Evolutionary conservation across 2,888 invertebrate genomes (phyloP).

Genomic region (Quadriops clusia): DNA sequence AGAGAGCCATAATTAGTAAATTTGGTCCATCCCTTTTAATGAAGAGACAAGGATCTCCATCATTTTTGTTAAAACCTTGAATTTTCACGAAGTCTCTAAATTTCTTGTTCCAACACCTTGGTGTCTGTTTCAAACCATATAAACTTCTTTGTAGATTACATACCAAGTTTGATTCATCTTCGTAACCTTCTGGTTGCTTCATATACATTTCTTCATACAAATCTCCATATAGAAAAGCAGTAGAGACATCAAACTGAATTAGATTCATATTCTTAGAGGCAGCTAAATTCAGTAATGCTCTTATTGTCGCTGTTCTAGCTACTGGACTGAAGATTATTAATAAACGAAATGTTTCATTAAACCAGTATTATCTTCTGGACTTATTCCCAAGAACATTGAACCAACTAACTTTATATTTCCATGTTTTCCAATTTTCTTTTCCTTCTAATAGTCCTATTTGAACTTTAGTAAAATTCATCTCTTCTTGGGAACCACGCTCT

Average conservation of each 20-base stretch:
- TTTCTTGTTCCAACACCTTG: slow-evolving; percentile 13
- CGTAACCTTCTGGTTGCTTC: slow-evolving; percentile 13
- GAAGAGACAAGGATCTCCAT: slow-evolving; percentile 11
- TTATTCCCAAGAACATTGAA: too few species aligned
- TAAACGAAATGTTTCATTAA: too few species aligned
- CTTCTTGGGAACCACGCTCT: too few species aligned
- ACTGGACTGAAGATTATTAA: too few species aligned
- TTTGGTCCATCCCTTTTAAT: slow-evolving; percentile 1
- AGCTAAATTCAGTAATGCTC: slow-evolving; percentile 14
- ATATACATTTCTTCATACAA: slow-evolving; percentile 17
- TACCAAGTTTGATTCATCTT: slow-evolving; percentile 8
- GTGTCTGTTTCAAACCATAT: slow-evolving; percentile 16
- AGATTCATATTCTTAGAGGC: slow-evolving; percentile 12
- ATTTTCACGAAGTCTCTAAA: slow-evolving; percentile 7
- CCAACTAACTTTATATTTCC: slow-evolving; percentile 3
- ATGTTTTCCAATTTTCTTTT: neutral
- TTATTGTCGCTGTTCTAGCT: slow-evolving; percentile 13
- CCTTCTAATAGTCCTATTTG: slow-evolving; percentile 2
- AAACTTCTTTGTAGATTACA: slow-evolving; percentile 11
- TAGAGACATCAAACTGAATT: slow-evolving; percentile 19
- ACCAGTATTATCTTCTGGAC: too few species aligned
- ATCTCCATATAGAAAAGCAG: slow-evolving; percentile 18
- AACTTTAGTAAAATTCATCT: neutral
- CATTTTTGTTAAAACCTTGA: slow-evolving; percentile 6
- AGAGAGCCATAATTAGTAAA: slow-evolving; percentile 8